Percentiles rank a stretch among this genome's conserved stretches.
These are phyloP conservation scores for Ameiurus melas DNA, from an alignment of 2,113 vertebrate species.

Conservation along the genomic window DNA sequence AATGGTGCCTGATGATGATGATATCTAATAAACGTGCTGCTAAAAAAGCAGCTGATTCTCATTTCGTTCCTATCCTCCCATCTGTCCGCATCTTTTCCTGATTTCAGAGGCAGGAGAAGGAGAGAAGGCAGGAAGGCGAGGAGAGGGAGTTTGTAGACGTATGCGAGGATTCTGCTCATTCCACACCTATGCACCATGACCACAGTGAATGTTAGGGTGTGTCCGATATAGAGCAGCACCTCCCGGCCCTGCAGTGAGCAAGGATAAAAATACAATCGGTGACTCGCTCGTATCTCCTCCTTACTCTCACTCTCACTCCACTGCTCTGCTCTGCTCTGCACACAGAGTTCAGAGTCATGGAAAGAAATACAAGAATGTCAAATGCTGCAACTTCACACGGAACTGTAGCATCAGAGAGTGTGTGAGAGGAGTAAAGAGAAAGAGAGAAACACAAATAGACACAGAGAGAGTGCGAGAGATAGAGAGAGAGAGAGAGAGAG, in stretches of 20 bases:
- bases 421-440: not conserved
- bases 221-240: slow-evolving; percentile 36
- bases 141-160: not conserved
- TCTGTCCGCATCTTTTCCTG: not conserved
- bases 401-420: not conserved
- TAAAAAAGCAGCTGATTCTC: not conserved
- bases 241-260: slow-evolving; percentile 1
- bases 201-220: slow-evolving; percentile 30
- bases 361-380: not conserved
- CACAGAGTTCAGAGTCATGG: not conserved
- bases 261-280: slow-evolving; percentile 37
- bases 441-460: no score
- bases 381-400: not conserved
- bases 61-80: not conserved
- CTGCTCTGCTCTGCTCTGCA: not conserved
- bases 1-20: not conserved
- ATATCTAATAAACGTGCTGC: not conserved
- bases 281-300: not conserved
- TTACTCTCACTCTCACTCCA: not conserved
- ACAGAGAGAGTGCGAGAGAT: not conserved
- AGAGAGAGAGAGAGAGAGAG: not conserved
- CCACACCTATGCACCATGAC: slow-evolving; percentile 38
- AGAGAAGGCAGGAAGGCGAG: not conserved
- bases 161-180: slow-evolving; percentile 44
- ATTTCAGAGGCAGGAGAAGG: not conserved